Evolutionary conservation across 2,113 vertebrate genomes (phyloP), one percentile per base, ranked within the genome.

Genomic region (Misgurnus mizolepis): DNA sequence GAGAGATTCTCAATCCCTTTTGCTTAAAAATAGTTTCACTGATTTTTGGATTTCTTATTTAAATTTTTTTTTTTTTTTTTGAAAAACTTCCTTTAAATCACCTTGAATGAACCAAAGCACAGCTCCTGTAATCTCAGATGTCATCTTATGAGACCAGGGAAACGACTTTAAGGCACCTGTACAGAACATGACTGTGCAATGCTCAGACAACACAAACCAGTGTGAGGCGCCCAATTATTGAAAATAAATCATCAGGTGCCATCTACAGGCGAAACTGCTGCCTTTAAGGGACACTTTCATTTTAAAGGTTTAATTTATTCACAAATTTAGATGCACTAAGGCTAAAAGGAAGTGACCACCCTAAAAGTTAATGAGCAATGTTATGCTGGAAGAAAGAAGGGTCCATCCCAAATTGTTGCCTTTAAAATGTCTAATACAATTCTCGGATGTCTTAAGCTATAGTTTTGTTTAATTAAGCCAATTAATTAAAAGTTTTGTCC

Each of bases 101-200:
- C 61, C 62, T 76, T 76, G 62, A 55, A 76, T 6, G 34, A 76
- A 9, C 74, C 74, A 76, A 15, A 76, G 61, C 15, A 66, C 61
- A 53, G 62, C 62, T 67, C 62, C 62, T 66, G 74, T 55, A 41
- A 76, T 66, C 62, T 76, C 47, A 77, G 75, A 40, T 55, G 47
- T 34, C 75, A 55, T 65, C 11, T 77, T 77, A 67, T 77, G 6
- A 55, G 75, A 66, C 75, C 27, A 40, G n/a, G 55, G 71, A 56
- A 6, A 27, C 71, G 8, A 58, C 69, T 77, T 77, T 77, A 61
- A 22, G 17, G 22, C 7, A 55, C 75, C 75, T 77, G 62, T 66
- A 49, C 73, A 77, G 75, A 77, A 77, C 18, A 67, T 9, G 61
- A 66, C 45, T 66, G 45, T 62, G 58, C 70, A 50, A 68, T 41